Evolutionary conservation across 2,113 vertebrate genomes (phyloP).

Genomic region (Nycticorax nycticorax): DNA sequence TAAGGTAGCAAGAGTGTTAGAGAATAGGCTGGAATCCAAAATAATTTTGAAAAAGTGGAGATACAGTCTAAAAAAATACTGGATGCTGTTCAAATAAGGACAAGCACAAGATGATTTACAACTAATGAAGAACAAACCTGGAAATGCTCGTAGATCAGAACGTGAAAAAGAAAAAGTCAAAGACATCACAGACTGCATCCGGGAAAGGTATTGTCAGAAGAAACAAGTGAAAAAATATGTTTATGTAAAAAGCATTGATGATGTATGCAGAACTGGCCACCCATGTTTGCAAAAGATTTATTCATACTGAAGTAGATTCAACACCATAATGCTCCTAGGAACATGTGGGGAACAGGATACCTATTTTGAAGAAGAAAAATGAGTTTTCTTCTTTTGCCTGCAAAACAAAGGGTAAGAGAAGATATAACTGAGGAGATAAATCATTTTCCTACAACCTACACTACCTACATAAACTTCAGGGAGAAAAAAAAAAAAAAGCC

Average conservation of each 20-base stretch:
- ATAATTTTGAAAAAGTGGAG: background rate
- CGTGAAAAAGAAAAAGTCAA: background rate
- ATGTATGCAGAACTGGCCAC: background rate
- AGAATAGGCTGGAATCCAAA: background rate
- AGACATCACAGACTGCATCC: background rate
- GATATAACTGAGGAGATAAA: background rate
- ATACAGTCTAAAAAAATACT: background rate
- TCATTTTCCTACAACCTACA: background rate
- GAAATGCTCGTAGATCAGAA: background rate
- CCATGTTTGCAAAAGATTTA: background rate
- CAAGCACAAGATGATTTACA: background rate
- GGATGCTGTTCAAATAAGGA: background rate
- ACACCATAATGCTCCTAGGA: background rate
- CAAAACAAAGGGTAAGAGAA: background rate
- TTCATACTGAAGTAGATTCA: background rate
- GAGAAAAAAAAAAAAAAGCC: fast-evolving
- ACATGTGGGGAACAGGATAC: background rate
- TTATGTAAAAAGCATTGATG: background rate
- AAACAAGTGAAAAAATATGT: background rate
- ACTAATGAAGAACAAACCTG: background rate
- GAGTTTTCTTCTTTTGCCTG: background rate
- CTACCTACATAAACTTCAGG: background rate
- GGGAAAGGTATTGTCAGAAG: background rate
- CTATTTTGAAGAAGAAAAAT: slow-evolving; percentile 10
- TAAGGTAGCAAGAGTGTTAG: background rate